phyloP scores from a whole-genome alignment of 2,888 invertebrate species.

The Mantis religiosa region DNA sequence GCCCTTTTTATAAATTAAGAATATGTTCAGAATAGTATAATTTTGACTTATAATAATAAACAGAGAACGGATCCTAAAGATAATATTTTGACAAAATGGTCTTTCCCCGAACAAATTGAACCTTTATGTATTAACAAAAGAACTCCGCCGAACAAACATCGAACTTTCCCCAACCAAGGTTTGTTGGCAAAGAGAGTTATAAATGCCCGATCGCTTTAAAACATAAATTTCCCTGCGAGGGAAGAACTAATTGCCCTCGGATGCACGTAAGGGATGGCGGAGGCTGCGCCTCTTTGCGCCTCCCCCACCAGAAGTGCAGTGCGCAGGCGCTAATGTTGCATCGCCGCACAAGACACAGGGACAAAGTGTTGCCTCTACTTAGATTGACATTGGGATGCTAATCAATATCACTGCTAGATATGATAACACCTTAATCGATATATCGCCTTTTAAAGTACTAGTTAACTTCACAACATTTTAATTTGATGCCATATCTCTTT shows the following conservation, averaged over 20 bases:
- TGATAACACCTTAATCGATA: background rate
- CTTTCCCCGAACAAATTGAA: background rate
- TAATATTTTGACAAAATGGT: too few species aligned
- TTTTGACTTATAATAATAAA: too few species aligned
- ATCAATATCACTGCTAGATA: background rate
- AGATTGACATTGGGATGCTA: background rate
- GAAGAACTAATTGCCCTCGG: background rate
- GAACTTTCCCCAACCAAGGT: background rate
- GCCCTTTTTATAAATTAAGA: too few species aligned
- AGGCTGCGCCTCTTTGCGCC: conserved; percentile 7
- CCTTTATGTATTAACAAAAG: background rate
- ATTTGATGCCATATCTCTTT: background rate
- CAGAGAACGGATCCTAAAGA: too few species aligned
- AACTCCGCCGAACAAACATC: background rate
- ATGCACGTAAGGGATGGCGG: background rate
- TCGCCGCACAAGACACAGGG: background rate
- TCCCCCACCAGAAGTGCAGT: background rate
- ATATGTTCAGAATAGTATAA: too few species aligned
- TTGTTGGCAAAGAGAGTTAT: background rate
- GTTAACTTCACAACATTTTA: background rate
- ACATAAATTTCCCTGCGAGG: background rate
- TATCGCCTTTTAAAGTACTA: background rate
- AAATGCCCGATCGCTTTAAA: background rate
- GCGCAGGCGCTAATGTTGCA: background rate
- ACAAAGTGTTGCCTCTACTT: background rate